These are phyloP conservation scores for Embiotoca jacksoni DNA, from an alignment of 2,113 vertebrate genomes.

Conservation along the genomic window DNA sequence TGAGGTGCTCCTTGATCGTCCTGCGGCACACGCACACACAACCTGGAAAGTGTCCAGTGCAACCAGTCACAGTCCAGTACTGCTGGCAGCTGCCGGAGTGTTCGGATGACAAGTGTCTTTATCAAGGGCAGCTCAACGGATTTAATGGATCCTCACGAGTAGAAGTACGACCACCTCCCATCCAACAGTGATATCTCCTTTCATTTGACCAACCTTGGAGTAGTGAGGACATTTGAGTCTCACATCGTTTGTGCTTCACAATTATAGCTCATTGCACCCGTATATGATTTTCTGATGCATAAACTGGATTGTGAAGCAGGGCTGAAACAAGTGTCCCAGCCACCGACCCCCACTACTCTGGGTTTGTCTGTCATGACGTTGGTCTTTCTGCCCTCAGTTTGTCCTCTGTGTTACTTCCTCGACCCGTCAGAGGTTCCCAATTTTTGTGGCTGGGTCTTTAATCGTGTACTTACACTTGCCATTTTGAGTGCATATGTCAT, in stretches of 20 bases:
- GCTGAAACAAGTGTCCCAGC: no score
- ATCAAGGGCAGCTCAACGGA: constrained; percentile 36
- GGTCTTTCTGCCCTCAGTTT: no score
- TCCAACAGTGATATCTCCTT: not conserved
- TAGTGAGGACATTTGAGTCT: not conserved
- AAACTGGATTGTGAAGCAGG: no score
- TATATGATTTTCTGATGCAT: not conserved
- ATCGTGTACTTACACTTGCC: no score
- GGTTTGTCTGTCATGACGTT: no score
- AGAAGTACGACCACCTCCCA: not conserved
- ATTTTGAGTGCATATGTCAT: no score
- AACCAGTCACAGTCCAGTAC: not conserved
- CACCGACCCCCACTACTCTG: no score
- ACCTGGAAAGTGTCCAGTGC: constrained; percentile 3
- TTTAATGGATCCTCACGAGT: constrained; percentile 36
- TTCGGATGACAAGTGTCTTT: constrained; percentile 34
- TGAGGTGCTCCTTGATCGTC: not conserved
- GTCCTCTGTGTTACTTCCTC: no score
- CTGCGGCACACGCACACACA: not conserved
- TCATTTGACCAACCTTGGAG: constrained; percentile 1
- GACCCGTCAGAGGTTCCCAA: no score
- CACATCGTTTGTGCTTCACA: not conserved
- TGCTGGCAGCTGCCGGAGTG: constrained; percentile 15
- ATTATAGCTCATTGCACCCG: no score
- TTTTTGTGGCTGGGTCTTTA: no score